Base-by-base conservation (phyloP, 30 jellyfish, hydroid and myxozoan genomes). In the Hydractinia echinata region DNA sequence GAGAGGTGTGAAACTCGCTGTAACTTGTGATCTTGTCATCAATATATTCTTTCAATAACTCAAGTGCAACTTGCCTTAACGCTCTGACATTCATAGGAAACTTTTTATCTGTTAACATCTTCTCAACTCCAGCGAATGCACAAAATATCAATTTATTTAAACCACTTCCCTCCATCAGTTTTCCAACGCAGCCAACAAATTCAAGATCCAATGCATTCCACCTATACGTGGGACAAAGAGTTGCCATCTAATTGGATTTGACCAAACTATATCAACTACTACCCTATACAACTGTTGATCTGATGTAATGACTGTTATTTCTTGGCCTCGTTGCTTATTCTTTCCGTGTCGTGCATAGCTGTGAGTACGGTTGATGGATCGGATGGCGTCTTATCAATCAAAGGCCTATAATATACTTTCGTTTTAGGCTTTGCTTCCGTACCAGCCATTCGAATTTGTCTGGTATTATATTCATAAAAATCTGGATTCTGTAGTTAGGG, bases 171-270 rank as follows among this genome's bases (percentile, higher is more conserved):
- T 16, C 76, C 89, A 82, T 68, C 72, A 82, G 39, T 15, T 15
- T 11, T 5, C 86, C 86, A 19, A 82, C 79, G 44, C 18, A 73
- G 6, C 86, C 89, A 82, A 82, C 86, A 53, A 82, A 51, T 77
- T 69, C 89, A 82, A 67, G 55, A 68, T 53, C 81, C 80, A 15
- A 71, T 82, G 89, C 89, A 82, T 82, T 5, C 89, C 89, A 9
- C 89, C 89, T 7, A 82, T 77, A 3, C 86, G 51, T 10, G 79
- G 48, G 60, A 67, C 14, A 21, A 82, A 51, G 68, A 44, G 55
- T 15, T 86, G 8, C 21, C 51, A 81, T 16, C 80, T 39, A 8
- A 14, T 15, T 16, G 81, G 88, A 44, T 66, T 19, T 5, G 20
- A 55, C 88, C 88, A 79, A 6, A 54, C 8, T 7, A 81, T 53